Conservation (phyloP, 53 echinoderm and acorn worm genomes). For the Zoroaster sp. region DNA sequence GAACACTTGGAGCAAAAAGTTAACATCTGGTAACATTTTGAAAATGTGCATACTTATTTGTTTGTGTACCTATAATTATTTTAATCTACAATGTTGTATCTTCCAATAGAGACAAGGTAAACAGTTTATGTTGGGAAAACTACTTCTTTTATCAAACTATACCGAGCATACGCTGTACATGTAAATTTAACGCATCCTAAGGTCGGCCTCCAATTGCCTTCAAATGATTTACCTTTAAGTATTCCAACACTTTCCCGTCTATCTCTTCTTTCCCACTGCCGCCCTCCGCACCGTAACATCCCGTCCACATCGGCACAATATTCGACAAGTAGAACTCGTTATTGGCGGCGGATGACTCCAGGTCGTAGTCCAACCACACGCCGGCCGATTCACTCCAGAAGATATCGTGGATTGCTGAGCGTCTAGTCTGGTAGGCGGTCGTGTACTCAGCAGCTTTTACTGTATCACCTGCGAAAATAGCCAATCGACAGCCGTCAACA, state of each 20-base stretch:
- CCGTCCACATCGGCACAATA: slow-evolving; percentile 84
- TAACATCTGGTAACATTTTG: too few species aligned
- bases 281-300: slow-evolving; percentile 54
- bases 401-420: slow-evolving; percentile 60
- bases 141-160: too few species aligned
- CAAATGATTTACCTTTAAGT: slow-evolving; percentile 87
- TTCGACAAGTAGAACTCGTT: slow-evolving; percentile 72
- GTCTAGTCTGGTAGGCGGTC: slow-evolving; percentile 59
- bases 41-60: too few species aligned
- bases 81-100: too few species aligned
- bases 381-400: slow-evolving; percentile 81
- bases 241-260: slow-evolving; percentile 66
- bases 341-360: slow-evolving; percentile 24
- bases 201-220: too few species aligned
- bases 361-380: slow-evolving; percentile 87
- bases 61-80: too few species aligned
- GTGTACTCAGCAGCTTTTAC: slow-evolving; percentile 55
- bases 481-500: not conserved
- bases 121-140: too few species aligned
- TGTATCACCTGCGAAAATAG: not conserved
- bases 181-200: too few species aligned
- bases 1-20: too few species aligned
- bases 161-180: too few species aligned
- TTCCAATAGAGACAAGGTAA: too few species aligned
- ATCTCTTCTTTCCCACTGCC: slow-evolving; percentile 18